Evolutionary conservation across 2,888 invertebrate species (phyloP), one percentile per base, ranked within the genome.

Genomic region (Neuroscelio doddi): DNA sequence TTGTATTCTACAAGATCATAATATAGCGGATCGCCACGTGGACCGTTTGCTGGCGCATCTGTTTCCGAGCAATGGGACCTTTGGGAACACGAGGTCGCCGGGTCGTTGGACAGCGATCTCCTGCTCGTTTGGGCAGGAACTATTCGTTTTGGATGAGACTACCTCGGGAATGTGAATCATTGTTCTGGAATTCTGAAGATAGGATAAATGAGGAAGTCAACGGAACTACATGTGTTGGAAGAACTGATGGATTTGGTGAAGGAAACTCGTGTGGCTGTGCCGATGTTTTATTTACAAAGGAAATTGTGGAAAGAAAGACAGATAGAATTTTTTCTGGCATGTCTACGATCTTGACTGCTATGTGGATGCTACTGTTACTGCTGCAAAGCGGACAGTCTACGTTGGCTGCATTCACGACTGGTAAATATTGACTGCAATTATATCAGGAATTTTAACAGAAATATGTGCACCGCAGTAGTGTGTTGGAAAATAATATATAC

Each of bases 401-500:
- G 1, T 71, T 70, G 9, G 82, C 81, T 1, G 78, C 79, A n/a
- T 80, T 78, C 63, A 81, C 81, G 1, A 82, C 81, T 39, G 83
- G 83, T 79, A 73, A 82, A 51, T 69, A 42, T 34, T 30, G 16
- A 15, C 4, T 38, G n/a, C n/a, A n/a, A n/a, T n/a, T n/a, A n/a
- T n/a, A n/a, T n/a, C n/a, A n/a, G n/a, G n/a, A n/a, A n/a, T n/a
- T n/a, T n/a, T n/a, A n/a, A n/a, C n/a, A n/a, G n/a, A n/a, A n/a
- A n/a, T n/a, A n/a, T n/a, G n/a, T n/a, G n/a, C n/a, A n/a, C n/a
- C n/a, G n/a, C n/a, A n/a, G n/a, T n/a, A n/a, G n/a, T n/a, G n/a
- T n/a, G n/a, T n/a, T n/a, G n/a, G n/a, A n/a, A n/a, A n/a, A n/a
- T n/a, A n/a, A n/a, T n/a, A n/a, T n/a, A n/a, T n/a, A n/a, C n/a